These are phyloP conservation scores for Eupithecia exiguata DNA, from an alignment of 2,888 invertebrate species.

Conservation along the genomic window DNA sequence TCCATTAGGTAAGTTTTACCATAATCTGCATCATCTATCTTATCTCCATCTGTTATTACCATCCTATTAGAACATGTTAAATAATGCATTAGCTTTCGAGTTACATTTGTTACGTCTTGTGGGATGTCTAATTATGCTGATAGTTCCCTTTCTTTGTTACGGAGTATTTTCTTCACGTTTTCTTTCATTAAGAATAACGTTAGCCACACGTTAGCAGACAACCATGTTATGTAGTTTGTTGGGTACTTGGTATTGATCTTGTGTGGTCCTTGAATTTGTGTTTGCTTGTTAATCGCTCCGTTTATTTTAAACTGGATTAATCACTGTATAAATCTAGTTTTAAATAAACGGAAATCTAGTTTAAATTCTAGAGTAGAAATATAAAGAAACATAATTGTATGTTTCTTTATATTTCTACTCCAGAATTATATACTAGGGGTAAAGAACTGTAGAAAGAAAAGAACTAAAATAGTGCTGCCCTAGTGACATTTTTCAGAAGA, in stretches of 20 bases:
- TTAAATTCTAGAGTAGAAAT: too few relatives aligned
- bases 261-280: background rate
- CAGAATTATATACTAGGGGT: too few relatives aligned
- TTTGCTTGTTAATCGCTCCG: background rate
- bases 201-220: background rate
- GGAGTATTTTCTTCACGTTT: background rate
- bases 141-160: constrained; percentile 24
- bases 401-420: too few relatives aligned
- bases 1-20: constrained; percentile 33
- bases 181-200: background rate
- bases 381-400: too few relatives aligned
- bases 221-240: background rate
- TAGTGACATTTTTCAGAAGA: too few relatives aligned
- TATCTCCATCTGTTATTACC: constrained; percentile 15
- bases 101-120: constrained; percentile 22
- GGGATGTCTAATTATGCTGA: constrained; percentile 22
- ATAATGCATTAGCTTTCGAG: constrained; percentile 26
- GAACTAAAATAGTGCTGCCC: too few relatives aligned
- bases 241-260: background rate
- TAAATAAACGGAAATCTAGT: too few relatives aligned
- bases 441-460: too few relatives aligned
- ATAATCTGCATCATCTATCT: constrained; percentile 4
- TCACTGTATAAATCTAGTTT: too few relatives aligned
- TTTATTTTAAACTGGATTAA: too few relatives aligned
- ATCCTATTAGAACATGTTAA: constrained; percentile 17